These are phyloP conservation scores for Rhagologus leucostigma DNA, from an alignment of 2,113 vertebrate genomes.

Conservation along the genomic window DNA sequence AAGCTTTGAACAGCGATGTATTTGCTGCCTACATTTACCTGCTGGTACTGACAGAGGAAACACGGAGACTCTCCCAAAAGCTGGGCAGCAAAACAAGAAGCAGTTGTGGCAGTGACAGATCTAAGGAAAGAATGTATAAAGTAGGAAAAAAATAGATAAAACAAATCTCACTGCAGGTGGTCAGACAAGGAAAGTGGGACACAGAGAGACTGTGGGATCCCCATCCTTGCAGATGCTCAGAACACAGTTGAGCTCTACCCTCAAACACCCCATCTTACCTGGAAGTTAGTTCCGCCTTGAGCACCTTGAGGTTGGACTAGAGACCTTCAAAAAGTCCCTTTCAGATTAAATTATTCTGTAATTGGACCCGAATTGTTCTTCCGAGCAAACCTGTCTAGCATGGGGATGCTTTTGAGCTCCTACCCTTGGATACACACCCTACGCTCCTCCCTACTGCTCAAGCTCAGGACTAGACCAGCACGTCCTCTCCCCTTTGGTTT, in stretches of 20 bases:
- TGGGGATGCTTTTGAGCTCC: not conserved
- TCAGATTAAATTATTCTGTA: fast-evolving
- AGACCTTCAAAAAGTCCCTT: not conserved
- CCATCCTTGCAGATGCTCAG: not conserved
- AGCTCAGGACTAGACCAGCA: not conserved
- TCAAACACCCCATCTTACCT: not conserved
- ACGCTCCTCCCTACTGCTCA: not conserved
- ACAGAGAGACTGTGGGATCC: not conserved
- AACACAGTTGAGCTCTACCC: not conserved
- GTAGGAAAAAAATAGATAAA: not conserved
- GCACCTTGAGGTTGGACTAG: not conserved
- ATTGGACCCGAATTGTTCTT: not conserved
- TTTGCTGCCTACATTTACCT: not conserved
- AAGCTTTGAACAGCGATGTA: fast-evolving
- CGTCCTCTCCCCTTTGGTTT: not conserved
- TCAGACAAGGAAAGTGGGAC: not conserved
- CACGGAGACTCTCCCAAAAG: not conserved
- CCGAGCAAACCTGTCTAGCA: not conserved
- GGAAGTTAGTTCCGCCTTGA: not conserved
- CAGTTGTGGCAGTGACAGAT: not conserved
- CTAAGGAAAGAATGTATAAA: not conserved
- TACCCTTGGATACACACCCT: fast-evolving
- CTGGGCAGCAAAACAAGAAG: not conserved
- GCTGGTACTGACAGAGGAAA: not conserved
- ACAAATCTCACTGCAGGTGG: not conserved